A percentile compares a stretch with the other conserved stretches of the same genome.
These are phyloP conservation scores for human DNA, from an alignment of 2,113 vertebrate genomes.

Conservation along the genomic window GRCh38 chr5:118363001-118363500, in stretches of 20 bases:
- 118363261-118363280: neutral
- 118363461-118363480: neutral
- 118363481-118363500: neutral
- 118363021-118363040: neutral
- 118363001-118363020: neutral
- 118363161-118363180: neutral
- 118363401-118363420: neutral
- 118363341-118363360: neutral
- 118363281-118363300: neutral
- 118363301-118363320: neutral
- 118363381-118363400: neutral
- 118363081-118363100: neutral
- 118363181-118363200: neutral
- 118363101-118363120: neutral
- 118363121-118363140: neutral
- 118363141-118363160: neutral
- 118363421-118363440: neutral
- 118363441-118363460: neutral
- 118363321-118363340: neutral
- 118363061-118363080: neutral
- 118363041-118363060: neutral
- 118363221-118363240: neutral
- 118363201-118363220: neutral
- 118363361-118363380: neutral
- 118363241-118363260: neutral